Evolutionary conservation across 2,113 vertebrate genomes (phyloP).

Genomic region (Barnardius zonarius): DNA sequence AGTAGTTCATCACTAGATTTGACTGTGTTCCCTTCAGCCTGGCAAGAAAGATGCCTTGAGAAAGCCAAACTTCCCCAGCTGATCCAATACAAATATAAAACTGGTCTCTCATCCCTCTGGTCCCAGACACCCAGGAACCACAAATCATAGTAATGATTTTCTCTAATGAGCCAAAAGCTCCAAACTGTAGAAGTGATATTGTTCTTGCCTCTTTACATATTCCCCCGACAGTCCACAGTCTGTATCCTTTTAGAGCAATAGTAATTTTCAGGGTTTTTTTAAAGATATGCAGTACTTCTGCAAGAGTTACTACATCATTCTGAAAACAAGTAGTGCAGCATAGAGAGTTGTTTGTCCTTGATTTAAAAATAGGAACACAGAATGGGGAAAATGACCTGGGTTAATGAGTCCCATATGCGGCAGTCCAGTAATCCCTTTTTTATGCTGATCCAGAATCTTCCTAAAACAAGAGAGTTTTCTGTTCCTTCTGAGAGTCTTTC

Average conservation of each 20-base stretch:
- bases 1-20: not conserved
- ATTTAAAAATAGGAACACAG: not conserved
- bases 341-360: not conserved
- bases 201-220: not conserved
- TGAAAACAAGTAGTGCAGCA: not conserved
- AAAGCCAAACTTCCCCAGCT: not conserved
- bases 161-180: not conserved
- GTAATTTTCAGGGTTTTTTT: not conserved
- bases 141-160: not conserved
- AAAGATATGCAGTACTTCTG: not conserved
- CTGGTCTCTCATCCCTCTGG: not conserved
- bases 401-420: constrained; percentile 18
- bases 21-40: not conserved
- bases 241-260: not conserved
- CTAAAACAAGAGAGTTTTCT: not conserved
- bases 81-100: not conserved
- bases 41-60: not conserved
- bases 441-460: constrained; percentile 17
- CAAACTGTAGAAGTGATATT: not conserved
- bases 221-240: not conserved
- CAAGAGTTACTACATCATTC: not conserved
- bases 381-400: not conserved
- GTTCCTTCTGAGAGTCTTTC: not conserved
- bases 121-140: not conserved
- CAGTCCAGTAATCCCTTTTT: not conserved